Evolutionary conservation across 2,797 vertebrate species (phyloP).

Genomic region (Crocidura indochinensis): DNA sequence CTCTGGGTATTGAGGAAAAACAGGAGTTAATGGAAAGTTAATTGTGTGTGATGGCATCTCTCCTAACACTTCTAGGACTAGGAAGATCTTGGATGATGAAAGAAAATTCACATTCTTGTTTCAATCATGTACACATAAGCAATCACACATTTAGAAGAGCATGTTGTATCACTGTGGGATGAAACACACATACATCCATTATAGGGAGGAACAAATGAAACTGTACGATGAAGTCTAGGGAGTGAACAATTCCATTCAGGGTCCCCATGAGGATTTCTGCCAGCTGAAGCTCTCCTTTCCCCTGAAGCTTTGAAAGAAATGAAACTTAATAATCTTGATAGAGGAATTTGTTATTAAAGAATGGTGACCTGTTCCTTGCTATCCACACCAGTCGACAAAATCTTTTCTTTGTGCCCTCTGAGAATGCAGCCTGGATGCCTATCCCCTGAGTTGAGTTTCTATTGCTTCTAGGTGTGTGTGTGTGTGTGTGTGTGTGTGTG

Average conservation of each 20-base stretch:
- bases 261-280: constrained; percentile 41
- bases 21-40: neutral
- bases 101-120: neutral
- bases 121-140: neutral
- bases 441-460: constrained; percentile 47
- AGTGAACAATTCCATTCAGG: constrained; percentile 42
- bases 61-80: neutral
- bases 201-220: constrained; percentile 12
- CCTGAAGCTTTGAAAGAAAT: constrained; percentile 68
- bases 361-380: neutral
- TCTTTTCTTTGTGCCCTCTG: neutral
- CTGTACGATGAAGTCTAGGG: neutral
- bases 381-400: neutral
- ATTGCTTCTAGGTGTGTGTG: constrained; percentile 38
- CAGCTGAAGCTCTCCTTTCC: constrained; percentile 65
- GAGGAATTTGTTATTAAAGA: constrained; percentile 66
- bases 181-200: neutral
- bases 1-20: neutral
- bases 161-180: neutral
- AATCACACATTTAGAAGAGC: constrained; percentile 16
- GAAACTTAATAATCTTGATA: constrained; percentile 65
- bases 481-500: constrained; percentile 60
- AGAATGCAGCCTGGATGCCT: neutral
- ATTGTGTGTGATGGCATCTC: neutral
- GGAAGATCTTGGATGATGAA: neutral